Conservation (phyloP, 2,888 invertebrate species). For the Megamerina dolium region DNA sequence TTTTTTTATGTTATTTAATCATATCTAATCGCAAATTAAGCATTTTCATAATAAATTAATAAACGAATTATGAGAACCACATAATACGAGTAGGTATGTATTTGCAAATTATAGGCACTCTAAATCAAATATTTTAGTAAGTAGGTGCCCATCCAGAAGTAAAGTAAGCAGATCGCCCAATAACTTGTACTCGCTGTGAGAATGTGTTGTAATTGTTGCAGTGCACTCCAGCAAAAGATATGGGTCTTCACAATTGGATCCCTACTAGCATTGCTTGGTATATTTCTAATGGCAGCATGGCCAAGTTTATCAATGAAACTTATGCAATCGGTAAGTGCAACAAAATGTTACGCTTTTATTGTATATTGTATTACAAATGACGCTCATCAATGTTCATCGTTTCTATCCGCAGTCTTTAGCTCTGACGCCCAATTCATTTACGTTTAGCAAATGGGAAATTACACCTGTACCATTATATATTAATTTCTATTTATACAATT, state of each 20-base stretch:
- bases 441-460: constrained; percentile 68
- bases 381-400: background rate
- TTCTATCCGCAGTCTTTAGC: constrained; percentile 58
- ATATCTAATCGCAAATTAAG: too few species aligned
- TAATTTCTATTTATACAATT: constrained; percentile 68
- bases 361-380: background rate
- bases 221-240: constrained; percentile 37
- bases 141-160: too few species aligned
- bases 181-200: too few species aligned
- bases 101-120: too few species aligned
- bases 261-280: constrained; percentile 27
- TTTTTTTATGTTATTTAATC: too few species aligned
- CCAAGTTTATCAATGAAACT: background rate
- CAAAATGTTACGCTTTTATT: too few species aligned
- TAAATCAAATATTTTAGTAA: too few species aligned
- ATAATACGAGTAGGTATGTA: too few species aligned
- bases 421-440: constrained; percentile 56
- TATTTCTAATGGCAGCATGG: background rate
- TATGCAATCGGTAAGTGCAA: background rate
- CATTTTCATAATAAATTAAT: too few species aligned
- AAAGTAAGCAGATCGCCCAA: too few species aligned
- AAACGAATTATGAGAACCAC: too few species aligned
- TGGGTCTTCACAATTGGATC: constrained; percentile 39
- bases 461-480: constrained; percentile 75
- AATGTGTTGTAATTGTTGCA: constrained; percentile 40